Evolutionary conservation across 2,797 vertebrate species (phyloP).

Genomic region (Siniperca obscura): DNA sequence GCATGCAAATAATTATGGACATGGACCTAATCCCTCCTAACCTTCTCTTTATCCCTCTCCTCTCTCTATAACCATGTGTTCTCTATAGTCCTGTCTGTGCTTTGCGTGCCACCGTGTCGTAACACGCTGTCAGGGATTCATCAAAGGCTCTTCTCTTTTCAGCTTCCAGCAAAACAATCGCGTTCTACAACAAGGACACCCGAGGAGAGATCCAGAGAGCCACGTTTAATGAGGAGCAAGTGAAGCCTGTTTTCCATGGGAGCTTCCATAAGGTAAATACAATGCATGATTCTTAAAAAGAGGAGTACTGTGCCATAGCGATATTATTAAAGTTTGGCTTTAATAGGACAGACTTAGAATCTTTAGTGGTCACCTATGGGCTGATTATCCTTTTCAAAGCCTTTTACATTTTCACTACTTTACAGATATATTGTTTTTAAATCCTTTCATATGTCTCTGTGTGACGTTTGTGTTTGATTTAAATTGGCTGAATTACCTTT

Average conservation of each 20-base stretch:
- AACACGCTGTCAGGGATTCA: slow-evolving; percentile 66
- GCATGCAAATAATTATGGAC: slow-evolving; percentile 51
- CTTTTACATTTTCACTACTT: slow-evolving; percentile 22
- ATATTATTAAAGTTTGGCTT: slow-evolving; percentile 41
- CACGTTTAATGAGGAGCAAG: slow-evolving; percentile 91
- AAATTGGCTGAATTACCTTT: slow-evolving; percentile 24
- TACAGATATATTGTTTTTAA: slow-evolving; percentile 32
- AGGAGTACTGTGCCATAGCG: slow-evolving; percentile 6
- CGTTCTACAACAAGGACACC: slow-evolving; percentile 98
- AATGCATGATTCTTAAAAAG: slow-evolving; percentile 20
- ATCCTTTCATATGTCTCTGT: slow-evolving; percentile 24
- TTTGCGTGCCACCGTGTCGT: slow-evolving; percentile 68
- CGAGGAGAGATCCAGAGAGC: slow-evolving; percentile 94
- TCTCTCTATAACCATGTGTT: slow-evolving; percentile 62
- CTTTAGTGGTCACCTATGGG: slow-evolving; percentile 18
- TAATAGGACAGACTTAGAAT: neutral
- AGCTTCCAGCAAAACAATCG: slow-evolving; percentile 94
- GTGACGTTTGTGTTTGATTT: slow-evolving; percentile 43
- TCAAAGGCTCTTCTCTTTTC: slow-evolving; percentile 76
- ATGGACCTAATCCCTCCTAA: slow-evolving; percentile 51
- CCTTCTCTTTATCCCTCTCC: slow-evolving; percentile 31
- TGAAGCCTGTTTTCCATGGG: slow-evolving; percentile 96
- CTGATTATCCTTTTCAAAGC: slow-evolving; percentile 18
- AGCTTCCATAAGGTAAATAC: slow-evolving; percentile 99
- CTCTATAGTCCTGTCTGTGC: slow-evolving; percentile 56